These are phyloP conservation scores for Daptonema setosum DNA, from an alignment of 2,888 invertebrate genomes.

Conservation along the genomic window DNA sequence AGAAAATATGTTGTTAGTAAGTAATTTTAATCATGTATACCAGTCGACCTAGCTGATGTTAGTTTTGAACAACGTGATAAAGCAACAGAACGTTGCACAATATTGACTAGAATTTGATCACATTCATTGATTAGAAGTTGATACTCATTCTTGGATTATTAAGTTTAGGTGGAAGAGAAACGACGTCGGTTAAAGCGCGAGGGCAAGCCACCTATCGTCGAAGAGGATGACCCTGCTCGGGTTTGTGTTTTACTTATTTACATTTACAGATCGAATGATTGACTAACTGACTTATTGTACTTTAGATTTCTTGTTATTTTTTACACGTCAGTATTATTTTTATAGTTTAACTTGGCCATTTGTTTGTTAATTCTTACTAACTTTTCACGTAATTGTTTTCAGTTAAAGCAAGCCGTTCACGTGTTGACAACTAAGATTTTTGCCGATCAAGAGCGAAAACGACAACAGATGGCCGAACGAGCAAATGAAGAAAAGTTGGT, in stretches of 20 bases:
- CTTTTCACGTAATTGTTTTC: slow-evolving; percentile 10
- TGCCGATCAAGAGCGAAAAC: slow-evolving; percentile 73
- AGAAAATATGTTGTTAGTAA: no score
- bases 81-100: no score
- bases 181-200: slow-evolving; percentile 63
- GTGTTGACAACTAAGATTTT: slow-evolving; percentile 94
- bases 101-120: no score
- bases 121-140: no score
- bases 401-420: slow-evolving; percentile 65
- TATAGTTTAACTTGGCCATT: not conserved
- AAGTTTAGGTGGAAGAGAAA: slow-evolving; percentile 58
- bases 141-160: no score
- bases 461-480: slow-evolving; percentile 58
- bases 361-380: slow-evolving; percentile 1
- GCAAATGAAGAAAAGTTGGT: slow-evolving; percentile 57
- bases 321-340: not conserved
- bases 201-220: slow-evolving; percentile 38
- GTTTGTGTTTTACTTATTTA: not conserved
- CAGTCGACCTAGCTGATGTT: no score
- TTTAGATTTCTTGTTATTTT: not conserved
- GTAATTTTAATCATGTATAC: no score
- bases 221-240: slow-evolving; percentile 22
- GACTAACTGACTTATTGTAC: not conserved
- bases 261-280: not conserved
- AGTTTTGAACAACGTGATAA: no score